Conservation (phyloP, 2,888 invertebrate genomes). For the Acronicta psi region DNA sequence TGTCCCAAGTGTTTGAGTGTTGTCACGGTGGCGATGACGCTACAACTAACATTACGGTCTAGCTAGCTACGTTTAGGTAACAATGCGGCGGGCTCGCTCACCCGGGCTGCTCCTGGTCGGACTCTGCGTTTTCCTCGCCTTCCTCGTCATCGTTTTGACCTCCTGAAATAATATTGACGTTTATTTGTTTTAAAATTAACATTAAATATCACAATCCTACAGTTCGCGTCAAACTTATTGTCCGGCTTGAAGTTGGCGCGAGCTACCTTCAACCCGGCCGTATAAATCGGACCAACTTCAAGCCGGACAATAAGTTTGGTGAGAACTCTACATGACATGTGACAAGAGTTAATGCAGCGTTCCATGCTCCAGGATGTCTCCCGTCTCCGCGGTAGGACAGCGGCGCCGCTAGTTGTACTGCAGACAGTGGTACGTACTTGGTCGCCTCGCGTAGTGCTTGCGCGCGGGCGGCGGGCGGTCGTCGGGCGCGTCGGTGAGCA, state of each 20-base stretch:
- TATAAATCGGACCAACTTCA: too few species aligned
- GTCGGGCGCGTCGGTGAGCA: conserved; percentile 12
- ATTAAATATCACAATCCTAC: background rate
- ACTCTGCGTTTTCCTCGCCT: conserved; percentile 90
- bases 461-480: conserved; percentile 8
- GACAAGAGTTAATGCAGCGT: too few species aligned
- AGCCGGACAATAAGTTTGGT: too few species aligned
- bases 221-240: background rate
- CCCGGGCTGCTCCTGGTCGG: conserved; percentile 80
- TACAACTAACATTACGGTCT: conserved; percentile 8
- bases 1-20: background rate
- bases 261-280: too few species aligned
- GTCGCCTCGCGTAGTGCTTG: conserved; percentile 1
- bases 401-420: background rate
- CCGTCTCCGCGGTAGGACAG: background rate
- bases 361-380: too few species aligned
- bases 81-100: conserved; percentile 54
- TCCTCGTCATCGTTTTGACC: conserved; percentile 89
- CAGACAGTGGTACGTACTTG: background rate
- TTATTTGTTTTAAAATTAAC: background rate
- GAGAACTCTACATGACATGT: too few species aligned
- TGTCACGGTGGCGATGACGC: background rate
- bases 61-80: conserved; percentile 10
- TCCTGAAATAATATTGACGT: conserved; percentile 56
- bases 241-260: too few species aligned